Evolutionary conservation across 2,113 vertebrate species (phyloP), one percentile per base, ranked within the genome.

Genomic region (Spea multiplicata): DNA sequence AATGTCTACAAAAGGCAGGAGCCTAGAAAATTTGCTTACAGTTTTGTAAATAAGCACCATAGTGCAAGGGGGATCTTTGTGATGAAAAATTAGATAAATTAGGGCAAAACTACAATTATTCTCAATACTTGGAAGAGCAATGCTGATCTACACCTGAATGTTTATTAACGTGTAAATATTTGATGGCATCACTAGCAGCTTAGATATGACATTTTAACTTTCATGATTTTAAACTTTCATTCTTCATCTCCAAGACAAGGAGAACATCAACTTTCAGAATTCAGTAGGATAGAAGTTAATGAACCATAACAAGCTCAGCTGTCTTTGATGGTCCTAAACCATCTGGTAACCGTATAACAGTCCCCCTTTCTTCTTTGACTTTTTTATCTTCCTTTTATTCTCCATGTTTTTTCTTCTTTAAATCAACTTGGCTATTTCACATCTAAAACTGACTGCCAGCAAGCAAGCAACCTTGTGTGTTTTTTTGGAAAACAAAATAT

Each of bases 231-330:
- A 80, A 66, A 8, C 77, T 44, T 72, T 73, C 70, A 80, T 80
- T 80, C 77, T 80, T 80, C 57, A 80, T 80, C 77, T 80, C 64
- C 62, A 44, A 73, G 77, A 73, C 70, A 80, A 80, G 71, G 55
- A 80, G 71, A 71, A 80, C 77, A 73, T 73, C 71, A 73, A 80
- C 62, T 67, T 80, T 72, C 77, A 72, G 64, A 73, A 50, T 73
- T 80, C 71, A 67, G 71, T 66, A 80, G 71, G 76, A 77, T 61
- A 73, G 71, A 73, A 80, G 71, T 73, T 80, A 80, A 80, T 80
- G 77, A 80, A 80, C 71, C 77, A 80, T 44, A 66, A 73, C 77
- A 80, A 80, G 77, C 77, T 80, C 77, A 80, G 77, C 77, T 80
- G 77, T 80, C 77, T 80, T 80, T 73, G 77, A 80, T 80, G 77